Base-by-base conservation (phyloP, 2,888 invertebrate species). In the Phyto melanocephala region DNA sequence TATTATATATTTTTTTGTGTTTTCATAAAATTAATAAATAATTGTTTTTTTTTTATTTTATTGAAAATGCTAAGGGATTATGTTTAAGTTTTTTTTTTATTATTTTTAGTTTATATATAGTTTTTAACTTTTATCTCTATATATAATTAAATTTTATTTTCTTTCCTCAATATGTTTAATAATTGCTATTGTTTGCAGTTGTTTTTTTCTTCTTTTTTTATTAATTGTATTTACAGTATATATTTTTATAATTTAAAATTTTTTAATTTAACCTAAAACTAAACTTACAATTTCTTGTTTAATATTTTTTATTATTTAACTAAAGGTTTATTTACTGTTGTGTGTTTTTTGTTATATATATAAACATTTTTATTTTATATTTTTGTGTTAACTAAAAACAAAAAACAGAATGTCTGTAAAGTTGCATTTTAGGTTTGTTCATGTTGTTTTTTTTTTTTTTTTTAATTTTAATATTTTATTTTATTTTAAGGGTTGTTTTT, bases 111-210 rank as follows among this genome's bases (percentile, higher is more conserved):
- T 54, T 74, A 52, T 63, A 28, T 47, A 24, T 74, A 42, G 54
- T 28, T 50, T 58, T 58, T 47, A 56, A 63, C 24, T 63, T 54
- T 76, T 74, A 50, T 81, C 28, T 72, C 20, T 75, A 47, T 80
- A 37, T 62, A 67, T 71, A 40, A 62, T 52, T 58, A 50, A 20
- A 68, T 54, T 76, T 52, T 74, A 67, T 50, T 67, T 81, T 47
- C 42, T 20, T 81, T 80, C 35, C 81, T 85, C 86, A 88, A 87
- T 88, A 85, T 88, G 78, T 85, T 77, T 86, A 86, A 87, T 88
- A 88, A 89, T 88, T 89, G 88, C 88, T 88, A 88, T 89, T 88
- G 88, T 87, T 87, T 83, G 76, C 77, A 68, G 71, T 83, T 80
- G 71, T 35, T 35, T 28, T 37, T 42, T 78, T 62, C 28, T 68